These are phyloP conservation scores for Galeopsomyia nigrocyanea DNA, from an alignment of 2,888 invertebrate genomes.

Conservation along the genomic window DNA sequence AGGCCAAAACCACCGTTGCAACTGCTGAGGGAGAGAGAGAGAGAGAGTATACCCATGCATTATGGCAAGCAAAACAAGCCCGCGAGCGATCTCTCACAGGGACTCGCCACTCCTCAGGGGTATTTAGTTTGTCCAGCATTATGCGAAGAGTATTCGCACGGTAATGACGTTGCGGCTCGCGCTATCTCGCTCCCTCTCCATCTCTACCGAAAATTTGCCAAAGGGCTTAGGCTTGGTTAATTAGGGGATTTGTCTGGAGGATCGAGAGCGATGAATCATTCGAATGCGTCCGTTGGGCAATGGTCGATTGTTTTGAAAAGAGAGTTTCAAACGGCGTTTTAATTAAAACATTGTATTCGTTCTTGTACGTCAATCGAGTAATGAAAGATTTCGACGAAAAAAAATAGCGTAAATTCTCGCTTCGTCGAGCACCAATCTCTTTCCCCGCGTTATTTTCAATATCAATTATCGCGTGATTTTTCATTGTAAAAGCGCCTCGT, in stretches of 20 bases:
- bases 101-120: conserved; percentile 27
- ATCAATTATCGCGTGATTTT: no score
- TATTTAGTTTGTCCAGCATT: conserved; percentile 32
- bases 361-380: no score
- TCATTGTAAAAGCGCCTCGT: no score
- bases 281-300: not conserved
- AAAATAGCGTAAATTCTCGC: no score
- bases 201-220: conserved; percentile 1
- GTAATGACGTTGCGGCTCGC: conserved; percentile 20
- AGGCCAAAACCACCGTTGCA: not conserved
- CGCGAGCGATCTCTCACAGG: conserved; percentile 17
- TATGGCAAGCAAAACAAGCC: conserved; percentile 41
- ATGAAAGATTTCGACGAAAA: no score
- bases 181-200: not conserved
- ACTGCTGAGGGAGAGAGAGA: conserved; percentile 19
- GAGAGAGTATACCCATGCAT: conserved; percentile 35
- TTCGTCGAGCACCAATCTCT: not conserved
- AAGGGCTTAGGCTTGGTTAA: not conserved
- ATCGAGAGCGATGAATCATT: not conserved
- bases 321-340: no score
- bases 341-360: no score
- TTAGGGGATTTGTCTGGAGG: not conserved
- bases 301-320: not conserved
- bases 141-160: conserved; percentile 17
- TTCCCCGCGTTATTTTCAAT: not conserved